These are phyloP conservation scores for Tragulus kanchil DNA, from an alignment of 2,113 vertebrate species.

Conservation along the genomic window DNA sequence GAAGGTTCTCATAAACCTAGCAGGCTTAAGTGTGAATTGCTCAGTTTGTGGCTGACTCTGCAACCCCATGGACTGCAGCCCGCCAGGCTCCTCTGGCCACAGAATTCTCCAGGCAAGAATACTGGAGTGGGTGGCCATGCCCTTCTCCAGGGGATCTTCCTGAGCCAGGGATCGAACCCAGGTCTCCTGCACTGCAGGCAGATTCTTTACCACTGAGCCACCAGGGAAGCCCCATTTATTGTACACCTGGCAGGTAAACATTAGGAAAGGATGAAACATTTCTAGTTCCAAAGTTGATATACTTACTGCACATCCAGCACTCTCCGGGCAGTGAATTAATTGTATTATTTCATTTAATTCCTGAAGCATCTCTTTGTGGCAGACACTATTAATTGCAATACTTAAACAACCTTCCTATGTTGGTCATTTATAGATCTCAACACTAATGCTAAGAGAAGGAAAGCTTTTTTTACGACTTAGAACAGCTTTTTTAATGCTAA, in stretches of 20 bases:
- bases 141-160: neutral
- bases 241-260: neutral
- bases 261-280: slow-evolving; percentile 26
- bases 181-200: neutral
- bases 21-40: neutral
- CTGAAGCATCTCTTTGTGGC: neutral
- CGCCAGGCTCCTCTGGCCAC: neutral
- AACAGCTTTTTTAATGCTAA: neutral
- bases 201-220: neutral
- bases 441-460: neutral
- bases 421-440: neutral
- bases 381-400: neutral
- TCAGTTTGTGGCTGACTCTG: neutral
- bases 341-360: neutral
- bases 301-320: neutral
- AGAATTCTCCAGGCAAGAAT: neutral
- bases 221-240: neutral
- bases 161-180: neutral
- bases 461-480: slow-evolving; percentile 7
- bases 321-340: neutral
- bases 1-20: neutral
- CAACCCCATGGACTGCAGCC: neutral
- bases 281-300: neutral
- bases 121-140: neutral
- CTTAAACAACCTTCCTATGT: neutral